Evolutionary conservation across 2,113 vertebrate genomes (phyloP).

Genomic region (Cervus canadensis): DNA sequence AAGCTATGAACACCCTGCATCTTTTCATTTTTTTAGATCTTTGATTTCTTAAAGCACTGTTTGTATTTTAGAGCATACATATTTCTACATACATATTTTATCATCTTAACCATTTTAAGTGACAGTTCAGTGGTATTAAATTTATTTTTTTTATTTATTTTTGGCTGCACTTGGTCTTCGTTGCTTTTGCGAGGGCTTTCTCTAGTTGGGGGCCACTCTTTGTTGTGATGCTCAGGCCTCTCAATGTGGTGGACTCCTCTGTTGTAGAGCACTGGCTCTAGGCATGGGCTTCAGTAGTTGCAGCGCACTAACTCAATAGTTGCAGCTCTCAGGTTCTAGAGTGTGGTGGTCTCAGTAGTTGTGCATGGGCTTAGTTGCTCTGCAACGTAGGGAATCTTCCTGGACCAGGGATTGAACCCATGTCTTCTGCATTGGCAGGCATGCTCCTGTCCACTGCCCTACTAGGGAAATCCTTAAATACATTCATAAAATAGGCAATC

Average conservation of each 20-base stretch:
- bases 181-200: neutral
- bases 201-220: neutral
- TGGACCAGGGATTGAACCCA: neutral
- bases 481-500: neutral
- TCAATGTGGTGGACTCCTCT: neutral
- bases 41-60: neutral
- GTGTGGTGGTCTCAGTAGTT: neutral
- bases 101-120: neutral
- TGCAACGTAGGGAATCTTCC: neutral
- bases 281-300: neutral
- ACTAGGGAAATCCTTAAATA: neutral
- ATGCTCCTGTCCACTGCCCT: neutral
- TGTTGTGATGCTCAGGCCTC: neutral
- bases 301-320: neutral
- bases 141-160: neutral
- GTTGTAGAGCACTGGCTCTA: neutral
- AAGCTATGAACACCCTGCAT: neutral
- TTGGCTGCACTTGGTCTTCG: fast-evolving
- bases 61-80: neutral
- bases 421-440: neutral
- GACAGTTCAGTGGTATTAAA: neutral
- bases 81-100: neutral
- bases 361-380: neutral
- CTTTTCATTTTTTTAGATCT: neutral
- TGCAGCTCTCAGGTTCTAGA: neutral